phyloP scores from a whole-genome alignment of 2,888 invertebrate genomes.

The Cheilosia soror region DNA sequence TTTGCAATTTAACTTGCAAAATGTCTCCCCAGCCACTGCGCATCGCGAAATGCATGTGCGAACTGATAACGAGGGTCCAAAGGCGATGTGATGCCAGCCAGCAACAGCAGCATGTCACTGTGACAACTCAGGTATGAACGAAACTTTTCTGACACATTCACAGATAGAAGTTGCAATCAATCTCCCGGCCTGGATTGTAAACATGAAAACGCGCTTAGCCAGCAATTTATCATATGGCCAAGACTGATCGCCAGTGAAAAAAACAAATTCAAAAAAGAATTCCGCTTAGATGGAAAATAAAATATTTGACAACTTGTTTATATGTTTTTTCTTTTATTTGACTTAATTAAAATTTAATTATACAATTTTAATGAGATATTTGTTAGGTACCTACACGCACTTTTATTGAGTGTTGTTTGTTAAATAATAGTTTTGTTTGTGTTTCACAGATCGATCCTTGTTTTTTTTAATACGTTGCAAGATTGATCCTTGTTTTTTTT shows the following conservation, averaged over 20 bases:
- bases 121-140: conserved; percentile 72
- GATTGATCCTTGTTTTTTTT: no score
- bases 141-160: conserved; percentile 64
- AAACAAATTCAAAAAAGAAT: conserved; percentile 50
- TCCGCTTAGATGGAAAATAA: conserved; percentile 1
- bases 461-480: no score
- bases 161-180: conserved; percentile 80
- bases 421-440: conserved; percentile 4
- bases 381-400: conserved; percentile 53
- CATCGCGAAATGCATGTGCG: conserved; percentile 52
- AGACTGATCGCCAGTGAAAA: conserved; percentile 58
- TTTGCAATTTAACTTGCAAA: conserved; percentile 75
- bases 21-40: conserved; percentile 73
- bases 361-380: conserved; percentile 50
- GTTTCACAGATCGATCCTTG: conserved; percentile 18
- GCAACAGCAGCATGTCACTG: conserved; percentile 67
- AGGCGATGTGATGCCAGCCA: conserved; percentile 17
- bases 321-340: conserved; percentile 30
- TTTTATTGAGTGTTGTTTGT: conserved; percentile 20
- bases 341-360: conserved; percentile 45
- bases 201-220: conserved; percentile 83
- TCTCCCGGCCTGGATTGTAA: conserved; percentile 81
- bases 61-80: conserved; percentile 63
- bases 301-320: conserved; percentile 33
- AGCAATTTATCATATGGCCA: conserved; percentile 82